These are phyloP conservation scores for Drosophila equinoxialis DNA, from an alignment of 1,140 invertebrate genomes.

Conservation along the genomic window DNA sequence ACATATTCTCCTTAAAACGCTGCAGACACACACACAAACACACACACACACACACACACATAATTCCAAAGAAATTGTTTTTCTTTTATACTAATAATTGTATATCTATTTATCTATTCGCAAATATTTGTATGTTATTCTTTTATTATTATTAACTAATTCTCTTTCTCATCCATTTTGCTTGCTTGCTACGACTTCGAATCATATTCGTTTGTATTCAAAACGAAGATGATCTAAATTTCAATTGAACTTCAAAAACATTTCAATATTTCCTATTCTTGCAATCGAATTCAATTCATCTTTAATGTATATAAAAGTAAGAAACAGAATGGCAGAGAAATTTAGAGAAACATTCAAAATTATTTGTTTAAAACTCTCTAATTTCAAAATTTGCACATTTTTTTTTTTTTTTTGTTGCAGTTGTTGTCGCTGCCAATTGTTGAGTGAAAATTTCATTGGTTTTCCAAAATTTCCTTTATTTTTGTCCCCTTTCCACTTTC, in stretches of 20 bases:
- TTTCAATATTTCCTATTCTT: background rate
- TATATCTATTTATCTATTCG: conserved; percentile 31
- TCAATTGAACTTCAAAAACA: too few species aligned
- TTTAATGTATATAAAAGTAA: too few species aligned
- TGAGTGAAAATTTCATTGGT: too few species aligned
- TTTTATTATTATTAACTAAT: background rate
- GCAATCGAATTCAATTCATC: background rate
- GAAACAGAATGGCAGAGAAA: too few species aligned
- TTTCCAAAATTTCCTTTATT: conserved; percentile 16
- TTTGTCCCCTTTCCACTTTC: background rate
- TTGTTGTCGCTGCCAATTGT: too few species aligned
- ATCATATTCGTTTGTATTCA: too few species aligned
- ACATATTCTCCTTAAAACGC: conserved; percentile 26
- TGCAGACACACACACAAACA: conserved; percentile 10
- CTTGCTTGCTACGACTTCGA: background rate
- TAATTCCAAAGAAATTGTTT: conserved; percentile 48
- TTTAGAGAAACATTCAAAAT: too few species aligned
- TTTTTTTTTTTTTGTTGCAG: conserved; percentile 4
- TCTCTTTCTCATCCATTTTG: background rate
- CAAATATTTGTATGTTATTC: conserved; percentile 42
- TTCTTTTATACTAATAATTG: conserved; percentile 43
- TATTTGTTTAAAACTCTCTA: background rate
- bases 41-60: conserved; percentile 12
- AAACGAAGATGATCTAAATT: too few species aligned
- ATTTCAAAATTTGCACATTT: background rate